Base-by-base conservation (phyloP, 2,888 invertebrate species). In the Operophtera brumata region DNA sequence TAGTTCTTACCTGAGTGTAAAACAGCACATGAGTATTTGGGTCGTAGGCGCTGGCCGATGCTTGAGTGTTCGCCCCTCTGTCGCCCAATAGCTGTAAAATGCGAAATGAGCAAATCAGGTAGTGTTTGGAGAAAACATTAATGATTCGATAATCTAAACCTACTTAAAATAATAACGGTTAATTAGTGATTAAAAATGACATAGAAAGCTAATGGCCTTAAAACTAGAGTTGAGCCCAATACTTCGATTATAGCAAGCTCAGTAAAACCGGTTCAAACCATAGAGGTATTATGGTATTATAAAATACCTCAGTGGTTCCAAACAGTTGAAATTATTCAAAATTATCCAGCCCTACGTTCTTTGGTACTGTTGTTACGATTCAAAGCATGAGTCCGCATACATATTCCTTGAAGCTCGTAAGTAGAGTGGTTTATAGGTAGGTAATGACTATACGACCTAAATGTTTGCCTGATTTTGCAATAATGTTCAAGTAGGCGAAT, bases 41-140 rank as follows among this genome's bases (percentile, higher is more conserved):
- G 70, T 96, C 96, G 63, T 93, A 92, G 69, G 91, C 92, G 58
- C 94, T 94, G 5, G 95, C 92, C 0, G 96, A 94, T 0, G 96
- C 92, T 80, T 96, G 96, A 1, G 94, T 92, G 47, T 91, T 87
- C 50, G 91, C 91, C 32, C 96, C 96, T 72, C 94, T 92, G 64
- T 93, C 92, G 8, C 96, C 96, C 53, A 94, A 86, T 45, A 93
- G 75, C 90, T 92, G 77, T 54, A 73, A 82, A 75, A 65, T 57
- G 64, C 43, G 69, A 53, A 56, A 57, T 32, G 5, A 43, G 8
- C 12, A 34, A 20, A 20, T 20, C 4, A 20, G 4, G 20, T 39
- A 37, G 26, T 36, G 14, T 30, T 3, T 30, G 30, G 7, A 26
- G 25, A 8, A 12, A 45, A 25, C 44, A 45, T 35, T n/a, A 6